Base-by-base conservation (phyloP, 2,888 invertebrate species). In the Conus canariensis region DNA sequence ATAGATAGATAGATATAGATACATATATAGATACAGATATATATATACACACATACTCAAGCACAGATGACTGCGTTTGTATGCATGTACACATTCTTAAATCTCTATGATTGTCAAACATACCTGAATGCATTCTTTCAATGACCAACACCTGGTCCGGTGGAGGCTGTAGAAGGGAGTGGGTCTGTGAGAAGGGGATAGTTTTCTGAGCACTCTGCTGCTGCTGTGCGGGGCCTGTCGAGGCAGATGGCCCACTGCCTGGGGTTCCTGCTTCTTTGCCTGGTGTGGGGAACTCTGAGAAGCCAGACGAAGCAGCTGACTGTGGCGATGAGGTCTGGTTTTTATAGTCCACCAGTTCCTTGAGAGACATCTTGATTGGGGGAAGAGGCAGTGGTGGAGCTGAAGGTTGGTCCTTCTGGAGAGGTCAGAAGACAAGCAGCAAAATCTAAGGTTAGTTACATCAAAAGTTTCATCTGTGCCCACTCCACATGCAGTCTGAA, bases 91-190 rank as follows among this genome's bases (percentile, higher is more conserved):
- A 45, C 45, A 45, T 45, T 45, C 45, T 45, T 45, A 45, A 45
- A 45, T 45, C 45, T 45, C 45, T 45, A 45, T 45, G n/a, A n/a
- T n/a, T n/a, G 45, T 45, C 45, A 4, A 74, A 83, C 89, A 74
- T 5, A 95, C 95, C 95, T 0, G 98, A 98, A 96, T 98, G 98
- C 98, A 99, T 98, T 90, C 98, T 97, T 95, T 99, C 99, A 85
- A 99, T 98, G 30, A 99, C 98, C 91, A 99, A 94, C 85, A 95
- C 96, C 91, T 96, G 96, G 92, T 98, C 98, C 93, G 98, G 98
- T 59, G 98, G 98, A 85, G 98, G 98, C 91, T 98, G 97, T 91
- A 98, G 97, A 93, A 98, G 97, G 88, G 98, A 97, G 95, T 98
- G 97, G 94, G 98, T 91, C 91, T 94, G 93, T 74, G 95, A 93